Evolutionary conservation across 2,797 vertebrate genomes (phyloP), one percentile per base, ranked within the genome.

Genomic region (Muscicapa comitata): DNA sequence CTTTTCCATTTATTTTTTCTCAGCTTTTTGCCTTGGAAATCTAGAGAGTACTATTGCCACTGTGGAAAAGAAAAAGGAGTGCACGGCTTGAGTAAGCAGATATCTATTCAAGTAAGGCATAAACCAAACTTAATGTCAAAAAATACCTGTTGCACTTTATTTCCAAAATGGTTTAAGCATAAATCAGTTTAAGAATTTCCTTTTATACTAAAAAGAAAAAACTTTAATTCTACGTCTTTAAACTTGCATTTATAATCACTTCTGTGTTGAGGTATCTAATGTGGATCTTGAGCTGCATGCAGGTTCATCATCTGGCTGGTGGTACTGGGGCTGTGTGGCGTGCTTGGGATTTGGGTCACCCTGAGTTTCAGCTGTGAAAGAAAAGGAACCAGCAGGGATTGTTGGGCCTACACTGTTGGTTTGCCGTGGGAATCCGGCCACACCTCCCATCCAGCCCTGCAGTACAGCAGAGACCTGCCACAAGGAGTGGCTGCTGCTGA

Each of bases 261-360:
- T 75, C 7, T 29, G 25, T 21, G 7, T 6, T 65, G 50, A 67
- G 13, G 29, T 21, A 68, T 16, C 40, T 61, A n/a, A 59, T 1
- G 2, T 11, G 17, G 17, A 43, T 15, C 13, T 33, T n/a, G 43
- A 94, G 42, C n/a, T 47, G 25, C n/a, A n/a, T 0, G 6, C 29
- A 70, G 25, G 55, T 29, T 79, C 63, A 58, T 26, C 55, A 17
- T 1, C 2, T 6, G 26, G 33, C 14, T 28, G 9, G 33, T 20
- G 37, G 48, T 2, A 37, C 5, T 5, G 20, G 28, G 29, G 29
- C 25, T 53, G 26, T 0, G 8, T 7, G 17, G 14, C 17, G 4
- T 54, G 17, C 54, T 20, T 53, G 20, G 9, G 25, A 85, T 63
- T 40, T n/a, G 28, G 10, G 9, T 55, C 29, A 83, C 45, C 7